Conservation (phyloP, 1,140 invertebrate species). For the Lasaia peninsularis region DNA sequence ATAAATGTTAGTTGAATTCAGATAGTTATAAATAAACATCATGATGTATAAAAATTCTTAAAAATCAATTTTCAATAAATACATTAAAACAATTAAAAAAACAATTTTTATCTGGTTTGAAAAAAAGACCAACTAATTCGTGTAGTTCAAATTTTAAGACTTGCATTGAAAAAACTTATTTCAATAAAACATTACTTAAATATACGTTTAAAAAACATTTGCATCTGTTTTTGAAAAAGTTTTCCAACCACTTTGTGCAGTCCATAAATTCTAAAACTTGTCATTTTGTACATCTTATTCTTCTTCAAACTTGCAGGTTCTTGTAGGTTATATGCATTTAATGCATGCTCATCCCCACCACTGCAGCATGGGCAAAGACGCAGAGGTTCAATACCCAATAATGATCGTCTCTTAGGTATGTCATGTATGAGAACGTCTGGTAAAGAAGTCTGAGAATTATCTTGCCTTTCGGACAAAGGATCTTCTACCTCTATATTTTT, state of each 20-base stretch:
- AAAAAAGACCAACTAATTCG: too few species aligned
- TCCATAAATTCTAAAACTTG: neutral
- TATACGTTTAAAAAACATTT: neutral
- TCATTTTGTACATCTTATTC: neutral
- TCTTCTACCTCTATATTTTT: neutral
- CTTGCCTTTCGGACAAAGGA: neutral
- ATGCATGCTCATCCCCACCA: constrained; percentile 38
- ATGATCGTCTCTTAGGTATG: neutral
- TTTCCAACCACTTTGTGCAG: neutral
- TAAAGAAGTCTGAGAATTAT: neutral
- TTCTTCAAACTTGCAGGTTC: constrained; percentile 28
- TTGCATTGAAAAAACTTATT: too few species aligned
- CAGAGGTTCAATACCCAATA: constrained; percentile 25
- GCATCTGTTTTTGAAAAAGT: neutral
- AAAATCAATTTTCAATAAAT: too few species aligned
- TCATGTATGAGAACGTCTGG: neutral
- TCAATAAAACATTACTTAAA: too few species aligned
- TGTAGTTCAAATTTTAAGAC: too few species aligned
- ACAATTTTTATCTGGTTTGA: too few species aligned
- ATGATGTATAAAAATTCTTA: too few species aligned
- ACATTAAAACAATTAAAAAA: too few species aligned
- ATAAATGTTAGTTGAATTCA: too few species aligned
- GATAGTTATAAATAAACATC: too few species aligned
- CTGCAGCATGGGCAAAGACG: constrained; percentile 51
- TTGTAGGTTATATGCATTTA: constrained; percentile 38